Evolutionary conservation across 2,113 vertebrate genomes (phyloP).

Genomic region (Tichodroma muraria): DNA sequence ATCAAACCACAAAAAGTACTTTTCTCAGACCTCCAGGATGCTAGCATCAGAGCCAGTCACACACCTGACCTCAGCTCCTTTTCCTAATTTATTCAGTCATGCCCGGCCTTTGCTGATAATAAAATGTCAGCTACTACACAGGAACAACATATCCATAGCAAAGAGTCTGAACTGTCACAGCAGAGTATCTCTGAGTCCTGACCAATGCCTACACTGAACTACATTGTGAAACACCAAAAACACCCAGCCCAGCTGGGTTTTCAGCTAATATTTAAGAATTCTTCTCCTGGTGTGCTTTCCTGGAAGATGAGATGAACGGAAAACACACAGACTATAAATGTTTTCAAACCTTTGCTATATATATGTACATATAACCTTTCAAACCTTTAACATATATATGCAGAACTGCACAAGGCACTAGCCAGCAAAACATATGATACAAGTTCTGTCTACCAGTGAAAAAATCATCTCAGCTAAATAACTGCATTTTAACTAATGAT

Average conservation of each 20-base stretch:
- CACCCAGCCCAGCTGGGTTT: not conserved
- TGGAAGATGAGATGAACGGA: not conserved
- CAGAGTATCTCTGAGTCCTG: not conserved
- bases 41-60: not conserved
- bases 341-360: not conserved
- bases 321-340: not conserved
- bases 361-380: not conserved
- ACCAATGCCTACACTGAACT: not conserved
- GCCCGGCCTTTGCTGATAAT: not conserved
- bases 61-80: not conserved
- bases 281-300: not conserved
- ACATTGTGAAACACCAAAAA: not conserved
- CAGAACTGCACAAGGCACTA: not conserved
- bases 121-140: not conserved
- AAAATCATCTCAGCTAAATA: not conserved
- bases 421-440: not conserved
- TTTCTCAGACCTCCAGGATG: not conserved
- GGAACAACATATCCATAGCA: not conserved
- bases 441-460: not conserved
- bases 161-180: not conserved
- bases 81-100: not conserved
- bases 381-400: not conserved
- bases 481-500: not conserved
- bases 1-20: not conserved
- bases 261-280: not conserved